Conservation (phyloP, 1,140 invertebrate genomes). For the Drosophila lini region DNA sequence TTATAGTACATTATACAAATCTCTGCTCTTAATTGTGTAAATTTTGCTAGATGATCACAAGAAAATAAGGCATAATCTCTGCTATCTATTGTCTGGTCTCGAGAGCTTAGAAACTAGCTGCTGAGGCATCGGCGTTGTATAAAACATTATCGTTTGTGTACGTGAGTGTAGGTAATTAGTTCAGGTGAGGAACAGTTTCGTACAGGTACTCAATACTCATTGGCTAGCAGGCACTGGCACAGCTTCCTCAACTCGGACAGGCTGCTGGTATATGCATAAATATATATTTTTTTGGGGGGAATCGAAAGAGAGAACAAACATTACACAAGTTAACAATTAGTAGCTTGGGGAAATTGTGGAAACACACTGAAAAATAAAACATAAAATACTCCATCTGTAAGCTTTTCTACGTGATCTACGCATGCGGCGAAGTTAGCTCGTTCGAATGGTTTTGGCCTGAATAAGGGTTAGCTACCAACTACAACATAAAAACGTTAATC, state of each 20-base stretch:
- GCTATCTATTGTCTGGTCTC: constrained; percentile 46
- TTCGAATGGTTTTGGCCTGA: constrained; percentile 1
- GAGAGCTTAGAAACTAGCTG: constrained; percentile 41
- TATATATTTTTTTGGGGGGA: background rate
- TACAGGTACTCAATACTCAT: constrained; percentile 52
- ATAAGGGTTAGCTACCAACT: constrained; percentile 15
- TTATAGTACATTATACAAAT: constrained; percentile 22
- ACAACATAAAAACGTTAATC: constrained; percentile 25
- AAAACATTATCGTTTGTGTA: constrained; percentile 24
- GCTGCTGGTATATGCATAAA: constrained; percentile 6
- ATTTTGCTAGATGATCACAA: constrained; percentile 58
- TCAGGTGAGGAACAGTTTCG: constrained; percentile 35
- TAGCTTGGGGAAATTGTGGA: background rate
- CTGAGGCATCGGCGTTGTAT: constrained; percentile 16
- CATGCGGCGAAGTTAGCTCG: constrained; percentile 33
- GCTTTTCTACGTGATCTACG: background rate
- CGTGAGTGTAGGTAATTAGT: constrained; percentile 23
- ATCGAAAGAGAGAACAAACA: constrained; percentile 28
- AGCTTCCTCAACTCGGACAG: constrained; percentile 33
- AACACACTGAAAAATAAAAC: constrained; percentile 2
- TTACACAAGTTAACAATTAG: constrained; percentile 21
- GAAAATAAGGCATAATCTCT: constrained; percentile 43
- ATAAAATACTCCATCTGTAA: background rate
- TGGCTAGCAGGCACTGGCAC: constrained; percentile 43
- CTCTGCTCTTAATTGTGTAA: constrained; percentile 33